Evolutionary conservation across 1,140 invertebrate genomes (phyloP), one percentile per base, ranked within the genome.

Genomic region (Drosophila erecta): DNA sequence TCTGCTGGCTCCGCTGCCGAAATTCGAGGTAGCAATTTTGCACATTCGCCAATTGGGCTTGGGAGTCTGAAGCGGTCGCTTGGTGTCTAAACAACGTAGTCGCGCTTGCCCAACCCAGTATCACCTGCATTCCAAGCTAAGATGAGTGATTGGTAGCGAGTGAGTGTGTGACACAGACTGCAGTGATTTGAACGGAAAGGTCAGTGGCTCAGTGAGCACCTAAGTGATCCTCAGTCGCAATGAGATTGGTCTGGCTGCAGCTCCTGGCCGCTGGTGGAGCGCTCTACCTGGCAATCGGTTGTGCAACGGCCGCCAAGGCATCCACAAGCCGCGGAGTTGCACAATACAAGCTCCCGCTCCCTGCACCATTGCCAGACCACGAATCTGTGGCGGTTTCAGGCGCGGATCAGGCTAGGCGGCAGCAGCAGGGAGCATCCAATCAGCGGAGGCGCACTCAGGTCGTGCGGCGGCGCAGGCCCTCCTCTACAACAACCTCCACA

Each of bases 311-410:
- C 43, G 54, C 70, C 27, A 83, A 69, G 46, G 54, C 64, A 64
- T 76, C 71, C 37, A 71, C 62, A 64, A 56, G 65, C 56, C 79
- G 83, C 27, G 65, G 61, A 12, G 71, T 86, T 87, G 75, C 75
- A 83, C 83, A 86, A 86, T 86, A 87, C 35, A 87, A 58, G 46
- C 65, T 87, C 51, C 83, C 81, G 27, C 65, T 64, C 41, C 67
- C 66, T 44, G 56, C 74, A 55, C 65, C 57, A 49, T 7, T 37
- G 53, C 47, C 72, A 49, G 50, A 35, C 51, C 55, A 57, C 35
- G 56, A 69, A 30, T 56, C 74, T 51, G 50, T 53, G 43, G 37
- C 46, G 27, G n/a, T 17, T 50, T 49, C 33, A 44, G 73, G 35
- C 40, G 33, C 38, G 38, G 44, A 76, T 46, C 74, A 67, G 35